phyloP scores from a whole-genome alignment of 2,797 vertebrate genomes.

The Chelon auratus region DNA sequence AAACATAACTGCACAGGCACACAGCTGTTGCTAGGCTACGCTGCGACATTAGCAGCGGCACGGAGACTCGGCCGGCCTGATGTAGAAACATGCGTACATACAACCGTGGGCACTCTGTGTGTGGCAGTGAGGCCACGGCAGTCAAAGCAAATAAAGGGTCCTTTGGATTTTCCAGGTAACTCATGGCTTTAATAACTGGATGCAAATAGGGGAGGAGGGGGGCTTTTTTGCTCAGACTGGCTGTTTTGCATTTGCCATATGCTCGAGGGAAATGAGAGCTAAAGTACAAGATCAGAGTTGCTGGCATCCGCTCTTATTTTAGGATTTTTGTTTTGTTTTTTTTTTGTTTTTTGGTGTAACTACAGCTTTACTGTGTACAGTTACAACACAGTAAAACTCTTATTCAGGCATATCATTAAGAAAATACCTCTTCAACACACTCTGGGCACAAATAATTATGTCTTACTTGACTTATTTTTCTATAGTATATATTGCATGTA shows the following conservation, averaged over 20 bases:
- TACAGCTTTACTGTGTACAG: slow-evolving; percentile 14
- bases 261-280: slow-evolving; percentile 54
- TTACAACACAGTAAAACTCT: slow-evolving; percentile 19
- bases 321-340: not conserved
- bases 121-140: not conserved
- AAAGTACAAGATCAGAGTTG: slow-evolving; percentile 56
- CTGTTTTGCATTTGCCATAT: slow-evolving; percentile 47
- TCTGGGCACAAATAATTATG: no score
- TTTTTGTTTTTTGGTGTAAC: slow-evolving; percentile 2
- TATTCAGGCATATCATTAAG: not conserved
- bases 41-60: slow-evolving; percentile 38
- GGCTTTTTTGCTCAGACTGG: slow-evolving; percentile 28
- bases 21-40: slow-evolving; percentile 81
- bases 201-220: slow-evolving; percentile 11
- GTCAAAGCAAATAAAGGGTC: slow-evolving; percentile 3
- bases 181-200: slow-evolving; percentile 43
- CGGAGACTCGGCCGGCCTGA: slow-evolving; percentile 29
- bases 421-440: no score
- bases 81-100: slow-evolving; percentile 4
- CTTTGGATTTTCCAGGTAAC: slow-evolving; percentile 46
- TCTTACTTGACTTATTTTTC: no score
- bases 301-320: slow-evolving; percentile 50
- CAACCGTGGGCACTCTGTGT: slow-evolving; percentile 8
- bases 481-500: no score
- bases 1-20: slow-evolving; percentile 51